Conservation (phyloP, 64 coral and sea anemone species). For the Exaiptasia diaphana region DNA sequence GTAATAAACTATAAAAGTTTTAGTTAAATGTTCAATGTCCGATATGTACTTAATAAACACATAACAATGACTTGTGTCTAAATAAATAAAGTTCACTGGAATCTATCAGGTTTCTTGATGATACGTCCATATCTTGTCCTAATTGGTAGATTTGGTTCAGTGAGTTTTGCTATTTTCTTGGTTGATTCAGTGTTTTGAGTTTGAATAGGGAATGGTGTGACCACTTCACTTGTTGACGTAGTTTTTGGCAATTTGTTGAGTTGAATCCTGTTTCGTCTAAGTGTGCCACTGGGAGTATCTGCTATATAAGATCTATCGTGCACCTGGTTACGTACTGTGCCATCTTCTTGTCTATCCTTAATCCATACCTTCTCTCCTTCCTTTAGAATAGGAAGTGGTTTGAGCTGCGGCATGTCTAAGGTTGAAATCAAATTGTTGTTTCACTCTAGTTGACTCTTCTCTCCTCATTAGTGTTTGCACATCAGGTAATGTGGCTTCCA, state of each 20-base stretch:
- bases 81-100: not conserved
- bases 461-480: not conserved
- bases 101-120: not conserved
- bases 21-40: not conserved
- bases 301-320: constrained; percentile 11
- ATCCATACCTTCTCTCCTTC: not conserved
- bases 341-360: not conserved
- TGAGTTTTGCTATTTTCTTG: too few species aligned
- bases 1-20: too few species aligned
- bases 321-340: constrained; percentile 21
- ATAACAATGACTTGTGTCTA: too few species aligned
- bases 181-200: too few species aligned
- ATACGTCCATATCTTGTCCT: not conserved
- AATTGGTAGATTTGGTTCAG: not conserved
- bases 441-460: not conserved
- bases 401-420: constrained; percentile 4
- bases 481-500: not conserved
- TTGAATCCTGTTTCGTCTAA: not conserved
- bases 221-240: too few species aligned
- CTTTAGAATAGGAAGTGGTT: constrained; percentile 4
- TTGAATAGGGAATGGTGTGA: too few species aligned
- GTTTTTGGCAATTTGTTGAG: not conserved
- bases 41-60: not conserved
- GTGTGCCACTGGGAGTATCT: not conserved
- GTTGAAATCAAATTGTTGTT: constrained; percentile 15